Evolutionary conservation across 2,113 vertebrate species (phyloP).

Genomic region (Pteronura brasiliensis): DNA sequence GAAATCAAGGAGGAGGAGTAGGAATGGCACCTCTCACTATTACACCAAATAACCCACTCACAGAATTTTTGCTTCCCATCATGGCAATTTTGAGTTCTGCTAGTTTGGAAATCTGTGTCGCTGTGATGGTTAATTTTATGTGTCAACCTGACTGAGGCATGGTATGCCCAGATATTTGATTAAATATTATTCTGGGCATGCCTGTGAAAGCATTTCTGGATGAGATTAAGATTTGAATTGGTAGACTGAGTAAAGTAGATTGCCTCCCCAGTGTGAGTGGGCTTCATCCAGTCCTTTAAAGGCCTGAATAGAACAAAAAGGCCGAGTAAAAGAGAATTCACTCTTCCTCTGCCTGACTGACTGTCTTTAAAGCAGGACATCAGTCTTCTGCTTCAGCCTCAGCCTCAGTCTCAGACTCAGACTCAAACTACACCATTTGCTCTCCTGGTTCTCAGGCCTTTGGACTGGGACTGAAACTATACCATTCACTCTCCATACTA

Average conservation of each 20-base stretch:
- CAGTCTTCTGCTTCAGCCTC: not conserved
- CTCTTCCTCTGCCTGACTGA: not conserved
- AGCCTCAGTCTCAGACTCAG: not conserved
- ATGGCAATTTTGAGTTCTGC: not conserved
- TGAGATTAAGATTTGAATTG: not conserved
- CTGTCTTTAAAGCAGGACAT: not conserved
- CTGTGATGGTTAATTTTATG: not conserved
- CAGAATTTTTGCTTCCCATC: slow-evolving; percentile 22
- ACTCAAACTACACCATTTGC: not conserved
- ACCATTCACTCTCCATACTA: not conserved
- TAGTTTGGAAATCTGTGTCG: slow-evolving; percentile 5
- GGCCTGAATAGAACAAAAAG: not conserved
- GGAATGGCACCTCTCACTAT: not conserved
- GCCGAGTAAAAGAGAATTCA: not conserved
- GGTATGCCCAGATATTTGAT: not conserved
- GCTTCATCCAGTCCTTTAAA: not conserved
- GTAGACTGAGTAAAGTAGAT: not conserved
- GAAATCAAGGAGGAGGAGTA: slow-evolving; percentile 5
- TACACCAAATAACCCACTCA: not conserved
- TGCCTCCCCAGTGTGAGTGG: not conserved
- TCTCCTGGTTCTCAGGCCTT: not conserved
- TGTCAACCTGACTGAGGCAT: not conserved
- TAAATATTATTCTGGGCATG: not conserved
- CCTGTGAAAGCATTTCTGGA: not conserved
- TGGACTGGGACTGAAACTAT: not conserved